Percentiles rank a stretch among this genome's conserved stretches.
These are phyloP conservation scores for Cliona cf. orientalis DNA, from an alignment of 37 sponge, comb jelly and placozoan species.

Conservation along the genomic window DNA sequence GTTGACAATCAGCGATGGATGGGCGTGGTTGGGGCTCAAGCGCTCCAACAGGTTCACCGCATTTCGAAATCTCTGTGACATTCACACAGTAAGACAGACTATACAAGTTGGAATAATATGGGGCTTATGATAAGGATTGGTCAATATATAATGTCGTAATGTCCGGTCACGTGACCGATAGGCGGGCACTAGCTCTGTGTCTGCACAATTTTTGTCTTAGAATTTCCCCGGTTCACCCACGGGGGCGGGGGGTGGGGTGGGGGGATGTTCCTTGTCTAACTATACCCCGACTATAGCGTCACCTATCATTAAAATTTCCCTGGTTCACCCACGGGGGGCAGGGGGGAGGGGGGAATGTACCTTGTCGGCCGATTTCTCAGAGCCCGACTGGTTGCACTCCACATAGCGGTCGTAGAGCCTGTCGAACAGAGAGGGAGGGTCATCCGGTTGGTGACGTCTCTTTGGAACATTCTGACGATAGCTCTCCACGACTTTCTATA, in stretches of 20 bases:
- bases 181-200: too few species aligned
- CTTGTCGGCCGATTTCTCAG: constrained; percentile 57
- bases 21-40: constrained; percentile 21
- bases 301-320: too few species aligned
- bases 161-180: too few species aligned
- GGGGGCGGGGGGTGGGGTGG: too few species aligned
- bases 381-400: constrained; percentile 8
- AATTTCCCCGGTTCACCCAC: too few species aligned
- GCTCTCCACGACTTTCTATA: constrained; percentile 63
- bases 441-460: constrained; percentile 13
- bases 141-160: too few species aligned
- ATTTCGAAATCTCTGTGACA: constrained; percentile 59
- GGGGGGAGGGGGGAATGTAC: constrained; percentile 8
- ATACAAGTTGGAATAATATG: neutral
- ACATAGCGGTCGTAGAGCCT: constrained; percentile 47
- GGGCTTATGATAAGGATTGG: too few species aligned
- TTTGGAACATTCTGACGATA: constrained; percentile 36
- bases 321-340: too few species aligned
- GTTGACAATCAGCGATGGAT: constrained; percentile 58
- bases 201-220: too few species aligned
- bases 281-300: too few species aligned
- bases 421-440: constrained; percentile 28
- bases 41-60: constrained; percentile 53
- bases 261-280: too few species aligned
- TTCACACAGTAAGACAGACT: neutral